Conservation (phyloP, 2,888 invertebrate genomes). For the Argyra leucocephala region DNA sequence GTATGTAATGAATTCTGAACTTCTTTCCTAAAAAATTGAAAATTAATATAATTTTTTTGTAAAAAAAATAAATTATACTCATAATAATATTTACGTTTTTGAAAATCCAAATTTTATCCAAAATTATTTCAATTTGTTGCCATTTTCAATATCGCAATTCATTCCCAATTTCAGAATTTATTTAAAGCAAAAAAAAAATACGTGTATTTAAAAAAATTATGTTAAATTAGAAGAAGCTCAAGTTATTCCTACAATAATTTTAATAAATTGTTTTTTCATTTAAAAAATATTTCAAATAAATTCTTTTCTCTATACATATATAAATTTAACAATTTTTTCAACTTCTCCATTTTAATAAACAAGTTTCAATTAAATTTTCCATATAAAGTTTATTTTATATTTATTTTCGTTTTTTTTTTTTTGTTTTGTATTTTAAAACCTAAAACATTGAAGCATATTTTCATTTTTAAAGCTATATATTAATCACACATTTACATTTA, state of each 20-base stretch:
- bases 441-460: constrained; percentile 11
- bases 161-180: background rate
- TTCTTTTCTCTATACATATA: background rate
- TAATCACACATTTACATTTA: constrained; percentile 9
- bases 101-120: background rate
- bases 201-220: too few relatives aligned
- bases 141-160: too few relatives aligned
- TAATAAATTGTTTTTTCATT: background rate
- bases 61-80: background rate
- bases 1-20: background rate
- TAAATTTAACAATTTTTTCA: background rate
- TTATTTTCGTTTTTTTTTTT: constrained; percentile 14
- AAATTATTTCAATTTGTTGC: background rate
- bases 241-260: background rate
- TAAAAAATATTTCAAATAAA: background rate
- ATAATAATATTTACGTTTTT: background rate
- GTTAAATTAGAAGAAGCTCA: too few relatives aligned
- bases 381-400: constrained; percentile 15
- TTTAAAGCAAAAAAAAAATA: too few relatives aligned
- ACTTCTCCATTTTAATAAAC: background rate
- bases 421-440: constrained; percentile 16
- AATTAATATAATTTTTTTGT: background rate
- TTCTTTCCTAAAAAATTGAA: background rate
- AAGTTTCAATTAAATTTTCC: background rate
- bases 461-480: constrained; percentile 9